phyloP scores from a whole-genome alignment of 2,888 invertebrate species.

The Abrostola triplasia region DNA sequence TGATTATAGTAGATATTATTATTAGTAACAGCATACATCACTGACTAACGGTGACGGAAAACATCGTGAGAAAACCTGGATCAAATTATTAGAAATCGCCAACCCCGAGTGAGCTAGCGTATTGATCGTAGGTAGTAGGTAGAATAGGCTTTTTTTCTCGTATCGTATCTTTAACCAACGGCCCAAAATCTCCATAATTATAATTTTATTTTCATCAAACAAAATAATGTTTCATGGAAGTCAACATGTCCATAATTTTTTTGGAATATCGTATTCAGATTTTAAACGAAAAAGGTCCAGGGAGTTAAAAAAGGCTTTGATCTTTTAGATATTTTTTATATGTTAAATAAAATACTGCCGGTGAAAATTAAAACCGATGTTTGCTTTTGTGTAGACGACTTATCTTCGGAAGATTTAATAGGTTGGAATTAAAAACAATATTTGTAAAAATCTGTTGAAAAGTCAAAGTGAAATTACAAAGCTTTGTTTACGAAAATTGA shows the following conservation, averaged over 20 bases:
- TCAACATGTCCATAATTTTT: neutral
- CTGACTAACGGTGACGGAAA: no score
- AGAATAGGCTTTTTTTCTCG: neutral
- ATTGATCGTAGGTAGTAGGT: no score
- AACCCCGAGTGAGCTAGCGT: no score
- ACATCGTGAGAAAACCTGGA: no score
- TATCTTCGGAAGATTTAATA: neutral
- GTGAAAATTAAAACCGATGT: neutral
- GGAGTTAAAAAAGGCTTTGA: conserved; percentile 25
- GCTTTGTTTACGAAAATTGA: no score
- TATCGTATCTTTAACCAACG: neutral
- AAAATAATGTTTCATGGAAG: neutral
- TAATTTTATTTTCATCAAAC: neutral
- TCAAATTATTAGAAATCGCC: no score
- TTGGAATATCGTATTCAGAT: conserved; percentile 8
- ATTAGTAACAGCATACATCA: no score
- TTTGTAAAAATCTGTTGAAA: neutral
- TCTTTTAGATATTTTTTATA: conserved; percentile 1
- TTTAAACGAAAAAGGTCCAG: conserved; percentile 7
- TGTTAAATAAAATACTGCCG: conserved; percentile 3
- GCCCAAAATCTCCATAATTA: no score
- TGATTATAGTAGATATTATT: no score
- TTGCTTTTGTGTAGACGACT: neutral
- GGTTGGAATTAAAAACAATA: neutral
- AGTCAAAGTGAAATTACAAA: neutral